phyloP scores from a whole-genome alignment of 53 echinoderm and acorn worm genomes.

The Hippasteria phrygiana region DNA sequence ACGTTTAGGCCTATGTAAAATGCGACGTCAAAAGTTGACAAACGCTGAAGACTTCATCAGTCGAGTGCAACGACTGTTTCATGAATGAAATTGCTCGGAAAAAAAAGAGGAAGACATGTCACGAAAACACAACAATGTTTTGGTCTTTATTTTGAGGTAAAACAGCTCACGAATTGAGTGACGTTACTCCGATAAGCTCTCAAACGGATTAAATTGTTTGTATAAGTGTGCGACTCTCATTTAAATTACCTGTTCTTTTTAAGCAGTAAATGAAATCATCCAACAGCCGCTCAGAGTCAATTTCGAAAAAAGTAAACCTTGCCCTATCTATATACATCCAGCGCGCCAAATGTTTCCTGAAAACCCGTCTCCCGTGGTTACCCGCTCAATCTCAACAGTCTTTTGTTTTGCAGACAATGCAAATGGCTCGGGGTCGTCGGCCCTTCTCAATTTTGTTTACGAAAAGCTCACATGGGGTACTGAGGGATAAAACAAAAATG shows the following conservation, averaged over 20 bases:
- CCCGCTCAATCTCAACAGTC: constrained; percentile 27
- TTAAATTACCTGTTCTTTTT: too few species aligned
- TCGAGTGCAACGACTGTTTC: background rate
- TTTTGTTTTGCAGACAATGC: background rate
- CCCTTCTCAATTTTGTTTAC: constrained; percentile 10
- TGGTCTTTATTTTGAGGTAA: too few species aligned
- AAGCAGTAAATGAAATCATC: too few species aligned
- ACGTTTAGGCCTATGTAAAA: constrained; percentile 16
- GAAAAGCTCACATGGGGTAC: background rate
- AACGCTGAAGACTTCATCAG: background rate
- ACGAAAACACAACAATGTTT: too few species aligned
- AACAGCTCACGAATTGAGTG: too few species aligned
- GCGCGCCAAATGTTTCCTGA: constrained; percentile 33
- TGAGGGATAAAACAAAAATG: constrained; percentile 8
- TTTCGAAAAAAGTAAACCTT: background rate
- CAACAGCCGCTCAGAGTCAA: constrained; percentile 18
- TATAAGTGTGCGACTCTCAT: too few species aligned
- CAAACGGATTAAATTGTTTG: too few species aligned
- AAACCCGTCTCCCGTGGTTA: constrained; percentile 49
- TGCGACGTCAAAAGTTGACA: constrained; percentile 13
- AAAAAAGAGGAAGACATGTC: too few species aligned
- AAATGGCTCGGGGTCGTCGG: constrained; percentile 21
- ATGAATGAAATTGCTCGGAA: background rate
- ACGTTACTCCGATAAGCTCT: too few species aligned
- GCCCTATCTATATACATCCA: background rate